Base-by-base conservation (phyloP, 1,140 invertebrate species). In the Cataglyphis hispanica region DNA sequence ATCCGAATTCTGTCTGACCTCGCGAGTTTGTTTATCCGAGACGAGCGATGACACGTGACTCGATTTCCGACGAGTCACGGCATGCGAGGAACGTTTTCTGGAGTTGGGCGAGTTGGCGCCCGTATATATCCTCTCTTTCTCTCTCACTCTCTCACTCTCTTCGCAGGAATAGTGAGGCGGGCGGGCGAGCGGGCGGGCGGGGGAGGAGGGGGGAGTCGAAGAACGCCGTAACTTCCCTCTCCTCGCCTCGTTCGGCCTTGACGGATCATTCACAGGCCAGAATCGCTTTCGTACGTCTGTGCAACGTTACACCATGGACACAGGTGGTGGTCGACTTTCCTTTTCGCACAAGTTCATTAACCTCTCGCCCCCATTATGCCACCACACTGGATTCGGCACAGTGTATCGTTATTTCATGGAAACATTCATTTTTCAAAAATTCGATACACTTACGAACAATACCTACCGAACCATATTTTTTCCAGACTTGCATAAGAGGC, bases 191-290 rank as follows among this genome's bases (percentile, higher is more conserved):
- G n/a, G n/a, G n/a, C n/a, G n/a, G n/a, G n/a, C 11, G 2, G 25
- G 10, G 4, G 13, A 31, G 67, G 16, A 10, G 22, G 13, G 60
- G n/a, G 19, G 25, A 13, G 43, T 8, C 8, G 46, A 31, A 56
- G 46, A 58, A 37, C 31, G 25, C 77, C 50, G 40, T 43, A 11
- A n/a, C n/a, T 85, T 77, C 74, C 72, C 81, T 76, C 77, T 27
- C 58, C 53, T 81, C 50, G 22, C 2, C 2, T 11, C 31, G 22
- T 60, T 53, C 72, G 77, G 69, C 86, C 74, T 90, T 90, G 89
- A 58, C 86, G 86, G 40, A 90, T 90, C 89, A 84, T 90, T 90
- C 86, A 81, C 89, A 58, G 56, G 76, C 50, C 37, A 53, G 76
- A 88, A 70, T 88, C 46, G 58, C 66, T 63, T 76, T 83, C 43